A percentile compares a stretch with the other conserved stretches of the same genome.
These are phyloP conservation scores for Callorhinus ursinus DNA, from an alignment of 2,113 vertebrate genomes.

Conservation along the genomic window DNA sequence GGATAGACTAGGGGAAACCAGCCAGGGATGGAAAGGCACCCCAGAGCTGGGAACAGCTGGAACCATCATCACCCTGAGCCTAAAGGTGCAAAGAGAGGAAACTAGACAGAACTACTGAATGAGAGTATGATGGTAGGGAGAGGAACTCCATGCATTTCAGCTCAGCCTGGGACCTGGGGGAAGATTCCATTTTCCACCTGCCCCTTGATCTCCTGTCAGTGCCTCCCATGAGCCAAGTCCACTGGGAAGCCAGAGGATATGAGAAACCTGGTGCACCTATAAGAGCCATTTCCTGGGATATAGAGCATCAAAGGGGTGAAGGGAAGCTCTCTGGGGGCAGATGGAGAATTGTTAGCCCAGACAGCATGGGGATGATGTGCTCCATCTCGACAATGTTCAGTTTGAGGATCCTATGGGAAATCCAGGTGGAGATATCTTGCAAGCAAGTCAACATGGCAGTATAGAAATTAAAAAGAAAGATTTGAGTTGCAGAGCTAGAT, in stretches of 20 bases:
- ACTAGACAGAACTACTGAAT: background rate
- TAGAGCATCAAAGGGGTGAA: background rate
- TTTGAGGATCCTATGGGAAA: background rate
- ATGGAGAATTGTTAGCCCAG: background rate
- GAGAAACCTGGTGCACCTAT: background rate
- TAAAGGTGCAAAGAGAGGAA: background rate
- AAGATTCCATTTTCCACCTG: background rate
- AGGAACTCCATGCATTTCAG: background rate
- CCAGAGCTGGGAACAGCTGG: background rate
- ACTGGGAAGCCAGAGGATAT: background rate
- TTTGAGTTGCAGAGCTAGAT: background rate
- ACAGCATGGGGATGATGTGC: background rate
- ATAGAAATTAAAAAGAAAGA: background rate
- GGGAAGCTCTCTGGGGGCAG: background rate
- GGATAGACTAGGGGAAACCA: background rate
- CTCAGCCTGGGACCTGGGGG: background rate
- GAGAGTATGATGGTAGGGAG: background rate
- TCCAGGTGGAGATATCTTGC: background rate
- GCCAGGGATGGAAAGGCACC: no score
- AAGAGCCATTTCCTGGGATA: background rate
- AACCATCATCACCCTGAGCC: background rate
- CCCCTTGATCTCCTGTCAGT: background rate
- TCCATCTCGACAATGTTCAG: background rate
- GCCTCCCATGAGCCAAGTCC: background rate
- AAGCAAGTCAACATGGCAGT: background rate